Base-by-base conservation (phyloP, 2,888 invertebrate species). In the Cantharis lateralis region DNA sequence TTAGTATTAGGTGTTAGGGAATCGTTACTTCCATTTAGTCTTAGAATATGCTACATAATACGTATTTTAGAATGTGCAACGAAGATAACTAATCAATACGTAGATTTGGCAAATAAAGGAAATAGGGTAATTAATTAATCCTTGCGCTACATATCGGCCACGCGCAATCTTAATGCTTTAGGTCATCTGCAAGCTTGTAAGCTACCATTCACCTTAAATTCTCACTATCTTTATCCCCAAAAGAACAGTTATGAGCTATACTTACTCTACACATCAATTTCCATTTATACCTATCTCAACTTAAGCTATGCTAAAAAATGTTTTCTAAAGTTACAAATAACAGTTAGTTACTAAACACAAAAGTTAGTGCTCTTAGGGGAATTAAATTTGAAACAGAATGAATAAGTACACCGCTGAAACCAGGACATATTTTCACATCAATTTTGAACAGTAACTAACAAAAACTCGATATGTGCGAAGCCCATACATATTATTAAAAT, bases 131-230 rank as follows among this genome's bases (percentile, higher is more conserved):
- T 80, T 80, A 80, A 80, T 80, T 80, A 80, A 78, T 74, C 78
- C 75, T 72, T 62, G 79, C 79, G 80, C 74, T 72, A 72, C 76
- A 77, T 82, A 83, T 82, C 82, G 82, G 78, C 82, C 83, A 83
- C 82, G 83, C 82, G 77, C 84, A 83, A 85, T 85, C 84, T 85
- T 84, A 85, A 84, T 84, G 84, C 82, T 74, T 74, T 68, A 75
- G 78, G 78, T 75, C 74, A 78, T 78, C 78, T 70, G 74, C 26
- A 69, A 75, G 75, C 75, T 73, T 74, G 70, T 78, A 71, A 76
- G 76, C 76, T 76, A 78, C 70, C 74, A 70, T 73, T 71, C 71
- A 64, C 75, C 74, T 78, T 78, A 76, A 76, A 76, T 78, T 78
- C 71, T 72, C 78, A 78, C 78, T 78, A 78, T 78, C 75, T 68